Evolutionary conservation across 2,797 vertebrate genomes (phyloP).

Genomic region (Gobionotothen gibberifrons): DNA sequence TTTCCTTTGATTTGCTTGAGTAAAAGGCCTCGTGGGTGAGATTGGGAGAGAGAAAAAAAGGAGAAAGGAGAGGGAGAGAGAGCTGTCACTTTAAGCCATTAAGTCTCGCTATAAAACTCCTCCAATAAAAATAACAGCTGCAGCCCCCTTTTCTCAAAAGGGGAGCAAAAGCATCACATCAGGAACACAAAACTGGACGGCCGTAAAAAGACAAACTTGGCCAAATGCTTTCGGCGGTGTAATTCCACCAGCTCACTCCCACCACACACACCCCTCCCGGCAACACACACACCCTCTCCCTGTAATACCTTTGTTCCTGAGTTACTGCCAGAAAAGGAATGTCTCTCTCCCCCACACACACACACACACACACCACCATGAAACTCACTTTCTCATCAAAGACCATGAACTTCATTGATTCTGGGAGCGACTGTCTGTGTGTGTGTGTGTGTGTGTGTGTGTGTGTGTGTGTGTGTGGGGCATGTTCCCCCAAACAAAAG

Average conservation of each 20-base stretch:
- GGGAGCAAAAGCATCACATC: slow-evolving; percentile 76
- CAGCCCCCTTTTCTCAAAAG: slow-evolving; percentile 79
- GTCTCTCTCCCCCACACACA: slow-evolving; percentile 35
- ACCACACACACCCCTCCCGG: slow-evolving; percentile 45
- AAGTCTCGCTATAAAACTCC: slow-evolving; percentile 83
- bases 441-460: neutral
- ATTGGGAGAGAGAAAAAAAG: slow-evolving; percentile 29
- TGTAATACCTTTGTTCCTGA: slow-evolving; percentile 83
- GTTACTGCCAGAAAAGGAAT: slow-evolving; percentile 81
- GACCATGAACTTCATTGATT: slow-evolving; percentile 82
- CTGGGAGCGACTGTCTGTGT: slow-evolving; percentile 3
- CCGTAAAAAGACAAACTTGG: slow-evolving; percentile 83
- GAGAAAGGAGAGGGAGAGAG: slow-evolving; percentile 46
- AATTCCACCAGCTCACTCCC: slow-evolving; percentile 60
- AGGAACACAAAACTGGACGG: slow-evolving; percentile 82
- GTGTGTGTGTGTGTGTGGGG: neutral
- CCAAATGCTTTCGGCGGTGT: slow-evolving; percentile 80
- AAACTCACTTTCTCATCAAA: slow-evolving; percentile 80
- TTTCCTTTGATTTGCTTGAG: slow-evolving; percentile 72
- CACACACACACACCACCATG: slow-evolving; percentile 44
- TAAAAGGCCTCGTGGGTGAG: slow-evolving; percentile 65
- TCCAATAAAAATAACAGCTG: slow-evolving; percentile 89
- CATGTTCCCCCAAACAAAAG: slow-evolving; percentile 28
- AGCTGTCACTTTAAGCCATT: slow-evolving; percentile 85
- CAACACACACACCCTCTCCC: slow-evolving; percentile 69